Percentiles rank a stretch among this genome's conserved stretches.
These are phyloP conservation scores for Orbicella faveolata DNA, from an alignment of 64 coral and sea anemone species.

Conservation along the genomic window DNA sequence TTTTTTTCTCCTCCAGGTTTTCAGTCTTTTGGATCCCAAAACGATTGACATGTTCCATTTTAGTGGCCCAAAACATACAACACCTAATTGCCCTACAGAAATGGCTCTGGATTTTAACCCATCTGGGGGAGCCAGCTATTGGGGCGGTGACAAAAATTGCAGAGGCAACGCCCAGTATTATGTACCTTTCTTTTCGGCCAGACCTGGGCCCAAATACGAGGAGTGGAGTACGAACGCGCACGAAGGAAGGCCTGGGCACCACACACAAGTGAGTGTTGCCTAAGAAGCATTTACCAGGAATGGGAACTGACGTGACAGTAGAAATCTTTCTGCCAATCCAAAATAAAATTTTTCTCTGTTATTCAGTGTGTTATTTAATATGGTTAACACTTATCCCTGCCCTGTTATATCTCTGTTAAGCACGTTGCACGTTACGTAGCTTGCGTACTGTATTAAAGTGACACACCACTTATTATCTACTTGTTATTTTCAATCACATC, in stretches of 20 bases:
- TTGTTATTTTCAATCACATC: too few species aligned
- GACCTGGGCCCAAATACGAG: slow-evolving; percentile 67
- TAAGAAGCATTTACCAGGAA: neutral
- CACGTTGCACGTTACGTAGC: too few species aligned
- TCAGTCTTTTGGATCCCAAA: slow-evolving; percentile 30
- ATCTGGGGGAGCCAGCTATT: slow-evolving; percentile 34
- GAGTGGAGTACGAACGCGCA: slow-evolving; percentile 61
- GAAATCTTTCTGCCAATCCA: too few species aligned
- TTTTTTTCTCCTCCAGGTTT: neutral
- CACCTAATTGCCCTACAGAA: slow-evolving; percentile 45
- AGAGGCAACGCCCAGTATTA: neutral
- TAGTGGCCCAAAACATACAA: slow-evolving; percentile 49
- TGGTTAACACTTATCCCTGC: too few species aligned
- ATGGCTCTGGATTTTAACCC: slow-evolving; percentile 61
- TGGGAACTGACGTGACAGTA: too few species aligned
- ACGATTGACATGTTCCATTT: slow-evolving; percentile 44
- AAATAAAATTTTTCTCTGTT: too few species aligned
- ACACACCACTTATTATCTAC: too few species aligned
- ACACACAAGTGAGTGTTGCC: slow-evolving; percentile 48
- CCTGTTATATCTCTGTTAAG: too few species aligned
- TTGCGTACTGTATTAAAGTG: too few species aligned
- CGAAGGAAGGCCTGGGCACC: slow-evolving; percentile 74
- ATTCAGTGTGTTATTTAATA: too few species aligned
- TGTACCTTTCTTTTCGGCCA: slow-evolving; percentile 68
- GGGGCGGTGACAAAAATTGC: slow-evolving; percentile 9